Evolutionary conservation across 2,888 invertebrate genomes (phyloP), one percentile per base, ranked within the genome.

Genomic region (Dioctria linearis): DNA sequence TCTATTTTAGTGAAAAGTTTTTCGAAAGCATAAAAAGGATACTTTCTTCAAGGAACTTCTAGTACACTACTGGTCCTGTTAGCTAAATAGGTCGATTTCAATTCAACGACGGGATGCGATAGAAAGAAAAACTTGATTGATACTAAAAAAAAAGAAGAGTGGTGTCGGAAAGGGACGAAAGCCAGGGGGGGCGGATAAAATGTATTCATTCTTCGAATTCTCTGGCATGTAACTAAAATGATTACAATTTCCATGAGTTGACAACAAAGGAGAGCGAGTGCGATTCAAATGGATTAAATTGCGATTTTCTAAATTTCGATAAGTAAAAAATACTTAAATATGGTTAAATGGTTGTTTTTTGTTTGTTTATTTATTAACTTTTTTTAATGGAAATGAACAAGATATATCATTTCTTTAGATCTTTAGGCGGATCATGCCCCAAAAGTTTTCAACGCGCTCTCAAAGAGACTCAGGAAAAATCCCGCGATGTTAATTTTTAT

Each of bases 101-200:
- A 25, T 65, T 25, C 46, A 69, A n/a, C 49, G 13, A 8, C 25
- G 25, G 11, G 51, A 51, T 69, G 69, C 25, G 49, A 51, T 37
- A 69, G 49, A 49, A 51, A 37, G 54, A 54, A 54, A 51, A 37
- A n/a, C 51, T 69, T 69, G 69, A 69, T 69, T 69, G 69, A 69
- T 69, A 37, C 69, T 9, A 39, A 69, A 39, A 9, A n/a, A 54
- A 25, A 51, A 51, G 69, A 37, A 54, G 37, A 25, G 25, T 25
- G 25, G 25, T 25, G 2, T 25, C 25, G 25, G 25, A 25, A 25
- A 25, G 25, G 25, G 25, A 25, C 0, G 25, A 25, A 1, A 2
- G 25, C 0, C 25, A 25, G 25, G 25, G 25, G 25, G 25, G 25
- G 25, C 1, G 25, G 25, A 2, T 25, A 25, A 25, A 25, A 25